Percentiles rank a stretch among this genome's conserved stretches.
Conservation (phyloP, 2,113 vertebrate species). For the Callorhinus ursinus region DNA sequence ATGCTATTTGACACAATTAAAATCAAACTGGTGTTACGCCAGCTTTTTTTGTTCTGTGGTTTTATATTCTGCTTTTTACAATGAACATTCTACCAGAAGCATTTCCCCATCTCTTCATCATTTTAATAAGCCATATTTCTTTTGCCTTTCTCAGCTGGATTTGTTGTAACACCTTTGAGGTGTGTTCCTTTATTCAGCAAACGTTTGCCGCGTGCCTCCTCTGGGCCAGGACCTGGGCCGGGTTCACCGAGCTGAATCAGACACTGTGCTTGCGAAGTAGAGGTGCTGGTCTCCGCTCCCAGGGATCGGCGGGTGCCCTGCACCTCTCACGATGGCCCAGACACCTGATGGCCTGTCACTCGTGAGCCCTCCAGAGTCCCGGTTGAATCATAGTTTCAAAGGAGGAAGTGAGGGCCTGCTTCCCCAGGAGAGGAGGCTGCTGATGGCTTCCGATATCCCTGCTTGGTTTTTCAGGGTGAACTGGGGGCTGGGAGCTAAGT, state of each 20-base stretch:
- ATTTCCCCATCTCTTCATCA: neutral
- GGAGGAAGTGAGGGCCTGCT: neutral
- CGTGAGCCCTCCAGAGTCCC: neutral
- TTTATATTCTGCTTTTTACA: conserved; percentile 4
- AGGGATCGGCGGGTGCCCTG: neutral
- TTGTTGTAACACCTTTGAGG: neutral
- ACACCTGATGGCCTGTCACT: neutral
- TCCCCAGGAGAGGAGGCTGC: neutral
- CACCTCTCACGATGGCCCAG: neutral
- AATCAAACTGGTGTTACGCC: neutral
- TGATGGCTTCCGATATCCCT: neutral
- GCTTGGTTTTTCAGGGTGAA: neutral
- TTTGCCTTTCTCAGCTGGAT: neutral
- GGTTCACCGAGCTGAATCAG: neutral
- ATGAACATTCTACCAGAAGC: neutral
- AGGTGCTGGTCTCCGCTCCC: neutral
- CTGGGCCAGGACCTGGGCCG: neutral
- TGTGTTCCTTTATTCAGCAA: neutral
- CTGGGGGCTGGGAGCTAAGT: neutral
- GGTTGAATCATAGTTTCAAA: neutral
- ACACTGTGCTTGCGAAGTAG: neutral
- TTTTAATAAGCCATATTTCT: neutral
- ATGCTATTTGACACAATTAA: neutral
- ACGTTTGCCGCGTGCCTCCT: neutral
- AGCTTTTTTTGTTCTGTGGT: neutral